These are phyloP conservation scores for Muscina levida DNA, from an alignment of 2,888 invertebrate genomes.

Conservation along the genomic window DNA sequence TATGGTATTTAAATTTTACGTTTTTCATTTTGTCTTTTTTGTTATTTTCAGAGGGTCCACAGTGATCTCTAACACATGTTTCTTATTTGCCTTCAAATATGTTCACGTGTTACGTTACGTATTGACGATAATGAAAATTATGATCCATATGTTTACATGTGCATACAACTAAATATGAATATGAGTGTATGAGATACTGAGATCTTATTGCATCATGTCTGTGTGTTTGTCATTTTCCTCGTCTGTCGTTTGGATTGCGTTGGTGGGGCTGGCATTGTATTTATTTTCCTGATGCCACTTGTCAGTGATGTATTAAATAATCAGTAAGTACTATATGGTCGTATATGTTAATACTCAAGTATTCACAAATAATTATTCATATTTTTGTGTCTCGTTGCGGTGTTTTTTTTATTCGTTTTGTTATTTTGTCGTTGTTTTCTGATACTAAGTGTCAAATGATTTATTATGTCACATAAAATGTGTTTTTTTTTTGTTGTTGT, in stretches of 20 bases:
- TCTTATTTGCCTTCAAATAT: neutral
- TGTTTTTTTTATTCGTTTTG: neutral
- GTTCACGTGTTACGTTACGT: neutral
- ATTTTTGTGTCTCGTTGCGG: neutral
- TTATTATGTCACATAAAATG: conserved; percentile 41
- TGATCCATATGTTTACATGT: too few species aligned
- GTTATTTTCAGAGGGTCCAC: neutral
- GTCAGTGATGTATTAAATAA: conserved; percentile 31
- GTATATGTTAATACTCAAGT: neutral
- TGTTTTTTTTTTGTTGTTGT: too few species aligned
- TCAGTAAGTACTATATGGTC: conserved; percentile 26
- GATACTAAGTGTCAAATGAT: conserved; percentile 42
- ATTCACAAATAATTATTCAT: conserved; percentile 18
- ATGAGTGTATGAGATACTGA: neutral
- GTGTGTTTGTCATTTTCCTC: neutral
- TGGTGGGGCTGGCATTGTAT: too few species aligned
- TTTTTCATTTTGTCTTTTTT: neutral
- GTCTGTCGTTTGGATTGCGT: neutral
- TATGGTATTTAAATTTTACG: neutral
- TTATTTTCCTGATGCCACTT: neutral
- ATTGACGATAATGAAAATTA: neutral
- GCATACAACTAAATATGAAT: neutral
- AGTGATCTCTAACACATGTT: neutral
- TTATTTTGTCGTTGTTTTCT: neutral
- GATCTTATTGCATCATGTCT: conserved; percentile 23